Percentiles rank a stretch among this genome's conserved stretches.
phyloP scores from a whole-genome alignment of 1,140 invertebrate genomes.

The Ditylenchus dipsaci region DNA sequence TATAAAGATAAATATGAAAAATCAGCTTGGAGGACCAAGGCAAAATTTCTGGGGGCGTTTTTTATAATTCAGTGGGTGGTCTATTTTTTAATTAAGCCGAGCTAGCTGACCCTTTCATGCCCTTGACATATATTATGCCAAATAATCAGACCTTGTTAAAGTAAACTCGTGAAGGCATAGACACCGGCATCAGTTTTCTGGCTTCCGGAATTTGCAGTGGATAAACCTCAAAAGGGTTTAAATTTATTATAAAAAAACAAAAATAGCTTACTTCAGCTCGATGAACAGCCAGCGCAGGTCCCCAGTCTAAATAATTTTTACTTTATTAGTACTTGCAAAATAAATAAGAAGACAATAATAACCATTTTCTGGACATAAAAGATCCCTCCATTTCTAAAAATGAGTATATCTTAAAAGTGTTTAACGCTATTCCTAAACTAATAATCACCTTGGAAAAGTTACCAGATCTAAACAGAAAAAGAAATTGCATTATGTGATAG shows the following conservation, averaged over 20 bases:
- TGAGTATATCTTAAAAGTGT: neutral
- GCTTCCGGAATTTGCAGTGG: constrained; percentile 57
- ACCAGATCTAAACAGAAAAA: constrained; percentile 30
- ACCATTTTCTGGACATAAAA: constrained; percentile 53
- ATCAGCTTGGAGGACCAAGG: too few species aligned
- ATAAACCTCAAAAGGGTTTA: constrained; percentile 43
- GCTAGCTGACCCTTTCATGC: too few species aligned
- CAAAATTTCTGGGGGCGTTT: too few species aligned
- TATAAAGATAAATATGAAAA: too few species aligned
- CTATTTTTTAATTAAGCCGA: too few species aligned
- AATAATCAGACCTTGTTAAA: too few species aligned
- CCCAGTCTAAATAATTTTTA: constrained; percentile 36
- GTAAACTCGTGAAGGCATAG: too few species aligned
- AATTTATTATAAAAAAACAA: neutral
- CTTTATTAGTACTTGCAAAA: neutral
- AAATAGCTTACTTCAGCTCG: neutral
- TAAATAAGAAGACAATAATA: neutral
- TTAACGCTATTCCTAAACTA: neutral
- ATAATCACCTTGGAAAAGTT: constrained; percentile 7
- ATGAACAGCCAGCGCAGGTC: constrained; percentile 54
- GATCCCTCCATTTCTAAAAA: constrained; percentile 21
- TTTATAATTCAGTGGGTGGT: too few species aligned
- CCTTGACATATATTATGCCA: too few species aligned
- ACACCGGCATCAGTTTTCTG: constrained; percentile 43
- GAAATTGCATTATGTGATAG: too few species aligned